These are phyloP conservation scores for Alectura lathami DNA, from an alignment of 2,113 vertebrate genomes.

Conservation along the genomic window DNA sequence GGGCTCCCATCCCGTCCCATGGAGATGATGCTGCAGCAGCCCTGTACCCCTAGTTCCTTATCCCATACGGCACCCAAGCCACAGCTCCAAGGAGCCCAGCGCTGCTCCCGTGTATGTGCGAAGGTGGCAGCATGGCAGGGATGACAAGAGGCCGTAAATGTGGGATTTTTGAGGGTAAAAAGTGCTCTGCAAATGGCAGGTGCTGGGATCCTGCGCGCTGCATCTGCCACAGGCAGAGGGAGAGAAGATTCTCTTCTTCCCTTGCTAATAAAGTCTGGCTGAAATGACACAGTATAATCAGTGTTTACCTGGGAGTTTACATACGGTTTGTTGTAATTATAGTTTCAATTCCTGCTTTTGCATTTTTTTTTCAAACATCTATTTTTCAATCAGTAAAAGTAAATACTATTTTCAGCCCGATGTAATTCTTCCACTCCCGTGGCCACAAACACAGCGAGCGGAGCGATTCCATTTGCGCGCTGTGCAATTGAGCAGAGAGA, in stretches of 20 bases:
- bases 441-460: conserved; percentile 65
- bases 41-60: rapidly evolving
- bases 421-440: conserved; percentile 75
- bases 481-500: conserved; percentile 73
- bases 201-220: background rate
- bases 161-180: conserved; percentile 13
- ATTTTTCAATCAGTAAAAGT: conserved; percentile 76
- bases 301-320: conserved; percentile 74
- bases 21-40: rapidly evolving
- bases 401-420: conserved; percentile 75
- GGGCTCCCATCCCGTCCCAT: background rate
- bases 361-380: conserved; percentile 67
- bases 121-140: background rate
- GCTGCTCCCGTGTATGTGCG: rapidly evolving
- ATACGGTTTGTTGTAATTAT: conserved; percentile 78
- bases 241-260: conserved; percentile 45
- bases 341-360: conserved; percentile 71
- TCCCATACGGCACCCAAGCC: background rate
- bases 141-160: background rate
- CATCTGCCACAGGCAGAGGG: background rate
- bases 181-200: conserved; percentile 39
- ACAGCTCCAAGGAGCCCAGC: background rate
- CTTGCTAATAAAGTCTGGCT: conserved; percentile 66
- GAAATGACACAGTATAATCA: conserved; percentile 76
- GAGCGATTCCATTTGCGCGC: conserved; percentile 60